Evolutionary conservation across 2,797 vertebrate genomes (phyloP).

Genomic region (Gambusia yucatana): DNA sequence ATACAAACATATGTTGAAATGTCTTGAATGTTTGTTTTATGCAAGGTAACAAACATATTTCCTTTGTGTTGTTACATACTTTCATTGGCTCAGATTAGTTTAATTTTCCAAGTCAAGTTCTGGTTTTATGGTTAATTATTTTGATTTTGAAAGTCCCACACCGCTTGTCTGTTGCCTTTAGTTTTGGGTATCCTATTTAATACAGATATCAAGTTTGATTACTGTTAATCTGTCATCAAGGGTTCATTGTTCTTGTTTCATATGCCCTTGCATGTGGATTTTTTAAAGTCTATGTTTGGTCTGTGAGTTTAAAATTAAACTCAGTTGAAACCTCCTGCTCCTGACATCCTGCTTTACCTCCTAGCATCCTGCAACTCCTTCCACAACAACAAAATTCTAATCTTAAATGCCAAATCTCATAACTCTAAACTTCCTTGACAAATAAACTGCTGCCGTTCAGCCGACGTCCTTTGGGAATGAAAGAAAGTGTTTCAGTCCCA

Average conservation of each 20-base stretch:
- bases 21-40: background rate
- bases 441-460: background rate
- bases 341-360: background rate
- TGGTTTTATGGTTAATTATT: background rate
- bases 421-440: background rate
- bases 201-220: background rate
- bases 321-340: background rate
- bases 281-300: background rate
- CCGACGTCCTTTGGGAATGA: conserved; percentile 18
- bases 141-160: background rate
- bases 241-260: background rate
- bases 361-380: background rate
- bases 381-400: background rate
- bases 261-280: background rate
- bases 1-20: background rate
- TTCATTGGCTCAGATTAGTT: background rate
- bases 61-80: background rate
- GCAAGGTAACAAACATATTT: background rate
- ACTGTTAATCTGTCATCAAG: background rate
- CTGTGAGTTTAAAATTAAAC: background rate
- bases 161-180: background rate
- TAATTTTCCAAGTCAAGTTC: background rate
- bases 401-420: conserved; percentile 1
- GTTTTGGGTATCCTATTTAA: background rate
- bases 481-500: conserved; percentile 28